phyloP scores from a whole-genome alignment of 2,113 vertebrate genomes.

The Tricholaema leucomelas region DNA sequence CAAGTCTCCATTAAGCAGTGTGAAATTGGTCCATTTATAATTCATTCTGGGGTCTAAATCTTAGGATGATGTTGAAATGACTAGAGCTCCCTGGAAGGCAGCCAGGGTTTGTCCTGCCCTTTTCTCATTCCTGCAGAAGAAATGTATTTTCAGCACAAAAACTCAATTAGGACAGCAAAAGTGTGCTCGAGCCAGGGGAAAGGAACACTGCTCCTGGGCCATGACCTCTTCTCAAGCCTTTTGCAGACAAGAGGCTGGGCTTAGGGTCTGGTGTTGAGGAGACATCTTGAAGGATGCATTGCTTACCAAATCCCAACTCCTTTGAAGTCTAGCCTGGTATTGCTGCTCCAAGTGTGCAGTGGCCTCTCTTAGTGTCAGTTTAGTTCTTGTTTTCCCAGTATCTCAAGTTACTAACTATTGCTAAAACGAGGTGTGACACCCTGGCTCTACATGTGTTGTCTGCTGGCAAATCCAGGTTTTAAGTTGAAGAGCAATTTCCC shows the following conservation, averaged over 20 bases:
- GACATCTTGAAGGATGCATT: not conserved
- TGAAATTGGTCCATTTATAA: constrained; percentile 38
- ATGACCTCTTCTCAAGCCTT: not conserved
- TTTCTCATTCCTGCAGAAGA: constrained; percentile 29
- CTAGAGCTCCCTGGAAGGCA: constrained; percentile 28
- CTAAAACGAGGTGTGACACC: not conserved
- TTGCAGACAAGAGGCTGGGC: not conserved
- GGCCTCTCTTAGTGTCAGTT: not conserved
- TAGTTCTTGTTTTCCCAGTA: not conserved
- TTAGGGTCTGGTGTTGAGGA: not conserved
- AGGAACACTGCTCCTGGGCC: not conserved
- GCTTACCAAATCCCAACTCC: not conserved
- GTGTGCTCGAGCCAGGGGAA: not conserved
- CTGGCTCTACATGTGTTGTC: not conserved
- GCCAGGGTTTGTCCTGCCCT: constrained; percentile 26
- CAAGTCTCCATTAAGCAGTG: constrained; percentile 14
- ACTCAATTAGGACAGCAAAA: constrained; percentile 25
- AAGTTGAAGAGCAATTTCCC: not conserved
- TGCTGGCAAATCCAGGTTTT: not conserved
- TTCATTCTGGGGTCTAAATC: constrained; percentile 56
- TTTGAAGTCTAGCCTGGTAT: not conserved
- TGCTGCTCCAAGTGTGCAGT: not conserved
- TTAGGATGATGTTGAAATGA: constrained; percentile 38
- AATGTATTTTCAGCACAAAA: constrained; percentile 50
- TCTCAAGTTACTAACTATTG: not conserved